Evolutionary conservation across 1,140 invertebrate genomes (phyloP), one percentile per base, ranked within the genome.

Genomic region (Leptoteleia sp.): DNA sequence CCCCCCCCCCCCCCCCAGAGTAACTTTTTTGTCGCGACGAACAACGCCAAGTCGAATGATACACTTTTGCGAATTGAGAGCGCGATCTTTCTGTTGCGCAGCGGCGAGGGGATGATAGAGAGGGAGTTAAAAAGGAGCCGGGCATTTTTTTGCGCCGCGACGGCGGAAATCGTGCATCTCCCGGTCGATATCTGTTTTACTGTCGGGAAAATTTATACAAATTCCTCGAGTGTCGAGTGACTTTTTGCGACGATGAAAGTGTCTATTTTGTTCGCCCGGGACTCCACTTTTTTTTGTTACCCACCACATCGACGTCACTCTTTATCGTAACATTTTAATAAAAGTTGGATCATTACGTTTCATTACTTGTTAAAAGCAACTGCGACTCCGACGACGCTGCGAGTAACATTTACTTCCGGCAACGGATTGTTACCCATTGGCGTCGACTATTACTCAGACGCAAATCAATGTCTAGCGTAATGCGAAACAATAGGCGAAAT

Each of bases 41-140:
- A 7, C 54, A 62, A 54, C 47, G 62, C 55, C 45, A 55, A 70
- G 33, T 70, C 55, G 48, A 67, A 76, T 77, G 73, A 77, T 71
- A 77, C 75, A 71, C 59, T 77, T 71, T 71, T 70, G 59, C 64
- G 65, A 70, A 65, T 77, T 65, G 64, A 70, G 73, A 77, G 43
- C 73, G 59, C 65, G 59, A 76, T 62, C 19, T 19, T 75, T 17
- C 25, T n/a, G n/a, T n/a, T n/a, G n/a, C n/a, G n/a, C n/a, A n/a
- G n/a, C n/a, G n/a, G n/a, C n/a, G n/a, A n/a, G n/a, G n/a, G n/a
- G n/a, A n/a, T n/a, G n/a, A 8, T 19, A 19, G 7, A 16, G 11
- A 35, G 3, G 29, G 16, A 8, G 22, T n/a, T 12, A 25, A 55
- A 59, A 75, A 75, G 45, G 33, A 8, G 17, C 12, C 25, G 11